These are phyloP conservation scores for Spondyliosoma cantharus DNA, from an alignment of 2,797 vertebrate genomes.

Conservation along the genomic window DNA sequence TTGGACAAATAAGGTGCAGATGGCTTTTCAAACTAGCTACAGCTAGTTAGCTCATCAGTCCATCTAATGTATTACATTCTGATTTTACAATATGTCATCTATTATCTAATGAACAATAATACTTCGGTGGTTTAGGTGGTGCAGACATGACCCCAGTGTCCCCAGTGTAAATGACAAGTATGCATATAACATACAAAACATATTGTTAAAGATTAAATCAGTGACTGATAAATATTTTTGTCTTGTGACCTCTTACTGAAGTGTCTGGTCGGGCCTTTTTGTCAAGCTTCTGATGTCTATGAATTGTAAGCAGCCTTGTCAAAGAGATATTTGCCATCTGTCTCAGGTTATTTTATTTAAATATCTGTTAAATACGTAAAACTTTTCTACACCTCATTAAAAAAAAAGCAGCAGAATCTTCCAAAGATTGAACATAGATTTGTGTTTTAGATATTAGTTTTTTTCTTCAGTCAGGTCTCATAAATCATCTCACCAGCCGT, in stretches of 20 bases:
- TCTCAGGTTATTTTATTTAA: not conserved
- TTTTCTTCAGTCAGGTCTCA: not conserved
- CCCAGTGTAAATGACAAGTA: too few species aligned
- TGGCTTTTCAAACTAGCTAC: too few species aligned
- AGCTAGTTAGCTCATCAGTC: too few species aligned
- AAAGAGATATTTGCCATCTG: not conserved
- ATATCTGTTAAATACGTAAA: not conserved
- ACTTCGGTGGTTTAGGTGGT: too few species aligned
- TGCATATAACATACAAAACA: not conserved
- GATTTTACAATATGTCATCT: too few species aligned
- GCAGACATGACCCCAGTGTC: too few species aligned
- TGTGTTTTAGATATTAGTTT: not conserved
- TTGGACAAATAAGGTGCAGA: too few species aligned
- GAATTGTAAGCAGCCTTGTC: too few species aligned
- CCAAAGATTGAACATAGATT: not conserved
- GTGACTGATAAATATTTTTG: not conserved
- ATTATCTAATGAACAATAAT: too few species aligned
- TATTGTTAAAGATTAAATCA: not conserved
- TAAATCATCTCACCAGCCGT: not conserved
- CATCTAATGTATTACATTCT: too few species aligned
- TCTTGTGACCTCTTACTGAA: not conserved
- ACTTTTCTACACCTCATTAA: not conserved
- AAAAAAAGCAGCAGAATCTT: not conserved
- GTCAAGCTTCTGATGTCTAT: not conserved
- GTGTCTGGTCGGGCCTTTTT: not conserved